These are phyloP conservation scores for Etheostoma nigrum DNA, from an alignment of 2,797 vertebrate species.

Conservation along the genomic window DNA sequence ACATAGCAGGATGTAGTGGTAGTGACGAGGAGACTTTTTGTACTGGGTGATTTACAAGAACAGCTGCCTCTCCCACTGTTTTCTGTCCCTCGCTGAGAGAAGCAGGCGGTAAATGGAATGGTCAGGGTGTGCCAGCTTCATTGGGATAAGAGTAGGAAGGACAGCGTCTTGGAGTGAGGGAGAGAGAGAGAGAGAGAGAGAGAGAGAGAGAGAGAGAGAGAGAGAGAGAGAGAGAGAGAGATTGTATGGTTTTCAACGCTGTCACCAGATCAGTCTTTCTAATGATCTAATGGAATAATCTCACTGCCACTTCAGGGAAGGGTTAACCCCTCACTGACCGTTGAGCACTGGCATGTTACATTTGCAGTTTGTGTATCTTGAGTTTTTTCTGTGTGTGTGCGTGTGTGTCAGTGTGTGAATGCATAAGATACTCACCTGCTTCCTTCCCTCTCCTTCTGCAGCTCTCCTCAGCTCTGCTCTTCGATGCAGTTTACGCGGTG, in stretches of 20 bases:
- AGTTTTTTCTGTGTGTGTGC: slow-evolving; percentile 35
- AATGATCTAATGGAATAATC: slow-evolving; percentile 83
- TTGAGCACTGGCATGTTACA: slow-evolving; percentile 49
- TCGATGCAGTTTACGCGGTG: slow-evolving; percentile 95
- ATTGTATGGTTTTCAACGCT: slow-evolving; percentile 49
- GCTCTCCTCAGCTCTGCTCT: slow-evolving; percentile 96
- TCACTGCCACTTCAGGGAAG: slow-evolving; percentile 64
- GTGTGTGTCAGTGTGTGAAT: slow-evolving; percentile 11
- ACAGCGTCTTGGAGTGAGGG: slow-evolving; percentile 45
- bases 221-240: slow-evolving; percentile 30
- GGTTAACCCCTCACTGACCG: slow-evolving; percentile 71
- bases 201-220: slow-evolving; percentile 27
- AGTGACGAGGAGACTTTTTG: slow-evolving; percentile 54
- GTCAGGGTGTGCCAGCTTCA: slow-evolving; percentile 73
- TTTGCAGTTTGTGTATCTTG: slow-evolving; percentile 39
- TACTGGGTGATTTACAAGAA: slow-evolving; percentile 66
- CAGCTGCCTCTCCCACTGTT: slow-evolving; percentile 63
- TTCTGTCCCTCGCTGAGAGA: slow-evolving; percentile 64
- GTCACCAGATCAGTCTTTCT: slow-evolving; percentile 77
- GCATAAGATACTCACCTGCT: slow-evolving; percentile 59
- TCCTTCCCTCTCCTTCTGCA: slow-evolving; percentile 66
- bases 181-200: slow-evolving; percentile 10
- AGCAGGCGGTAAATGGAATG: slow-evolving; percentile 74
- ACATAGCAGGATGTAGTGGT: slow-evolving; percentile 54
- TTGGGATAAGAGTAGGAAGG: slow-evolving; percentile 69